Evolutionary conservation across 2,113 vertebrate genomes (phyloP).

Genomic region (Riparia riparia): DNA sequence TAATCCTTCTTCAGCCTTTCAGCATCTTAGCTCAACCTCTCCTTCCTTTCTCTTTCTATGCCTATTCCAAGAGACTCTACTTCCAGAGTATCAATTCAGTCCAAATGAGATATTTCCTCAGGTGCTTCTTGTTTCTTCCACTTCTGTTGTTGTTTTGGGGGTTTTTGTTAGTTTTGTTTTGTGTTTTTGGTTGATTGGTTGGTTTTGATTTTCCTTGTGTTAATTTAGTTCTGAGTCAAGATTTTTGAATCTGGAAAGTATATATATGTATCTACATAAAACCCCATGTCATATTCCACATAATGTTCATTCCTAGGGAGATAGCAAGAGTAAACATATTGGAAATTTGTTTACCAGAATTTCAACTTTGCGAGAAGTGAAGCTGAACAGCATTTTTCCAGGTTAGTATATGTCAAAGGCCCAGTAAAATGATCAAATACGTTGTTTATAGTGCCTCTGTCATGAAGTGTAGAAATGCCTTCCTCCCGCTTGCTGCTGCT

Average conservation of each 20-base stretch:
- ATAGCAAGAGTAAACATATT: neutral
- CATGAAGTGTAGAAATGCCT: neutral
- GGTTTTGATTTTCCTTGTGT: neutral
- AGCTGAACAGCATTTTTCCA: neutral
- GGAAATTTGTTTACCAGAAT: neutral
- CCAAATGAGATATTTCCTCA: neutral
- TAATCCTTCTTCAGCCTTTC: neutral
- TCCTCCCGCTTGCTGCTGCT: no score
- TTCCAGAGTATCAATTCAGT: neutral
- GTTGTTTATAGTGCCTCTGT: neutral
- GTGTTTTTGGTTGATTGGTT: neutral
- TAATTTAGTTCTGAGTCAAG: neutral
- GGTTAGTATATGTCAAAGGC: neutral
- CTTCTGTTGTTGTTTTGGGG: neutral
- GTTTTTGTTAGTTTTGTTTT: neutral
- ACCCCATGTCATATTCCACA: rapidly evolving
- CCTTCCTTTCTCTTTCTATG: neutral
- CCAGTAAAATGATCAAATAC: neutral
- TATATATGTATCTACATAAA: neutral
- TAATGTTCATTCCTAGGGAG: neutral
- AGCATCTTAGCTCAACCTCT: neutral
- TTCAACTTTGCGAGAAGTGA: neutral
- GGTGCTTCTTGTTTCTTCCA: neutral
- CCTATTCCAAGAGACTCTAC: neutral
- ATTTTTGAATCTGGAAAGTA: neutral